Evolutionary conservation across 2,888 invertebrate genomes (phyloP).

Genomic region (Hypercompe scribonia): DNA sequence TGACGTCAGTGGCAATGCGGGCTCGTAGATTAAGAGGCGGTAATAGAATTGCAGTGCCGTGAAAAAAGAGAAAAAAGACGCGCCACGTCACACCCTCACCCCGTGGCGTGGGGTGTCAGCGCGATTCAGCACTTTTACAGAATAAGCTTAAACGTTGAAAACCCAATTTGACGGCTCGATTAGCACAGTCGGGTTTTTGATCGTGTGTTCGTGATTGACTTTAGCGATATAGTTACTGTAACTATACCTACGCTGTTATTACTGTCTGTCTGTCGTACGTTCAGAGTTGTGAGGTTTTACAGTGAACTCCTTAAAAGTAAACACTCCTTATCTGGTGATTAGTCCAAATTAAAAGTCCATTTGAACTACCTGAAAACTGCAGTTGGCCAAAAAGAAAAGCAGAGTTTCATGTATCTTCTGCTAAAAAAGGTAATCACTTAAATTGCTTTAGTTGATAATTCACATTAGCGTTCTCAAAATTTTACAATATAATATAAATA

Average conservation of each 20-base stretch:
- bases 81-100: constrained; percentile 67
- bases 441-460: no score
- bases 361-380: no score
- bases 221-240: constrained; percentile 24
- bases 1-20: constrained; percentile 60
- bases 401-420: not conserved
- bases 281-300: not conserved
- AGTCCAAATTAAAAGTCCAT: no score
- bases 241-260: not conserved
- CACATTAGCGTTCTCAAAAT: no score
- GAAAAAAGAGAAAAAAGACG: constrained; percentile 73
- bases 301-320: not conserved
- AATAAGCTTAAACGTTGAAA: constrained; percentile 81
- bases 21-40: constrained; percentile 59
- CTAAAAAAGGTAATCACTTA: not conserved
- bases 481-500: not conserved
- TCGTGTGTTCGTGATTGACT: constrained; percentile 62
- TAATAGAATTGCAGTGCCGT: constrained; percentile 77
- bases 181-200: constrained; percentile 67
- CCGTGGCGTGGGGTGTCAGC: constrained; percentile 67
- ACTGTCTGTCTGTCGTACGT: not conserved
- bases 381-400: not conserved
- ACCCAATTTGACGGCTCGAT: constrained; percentile 85
- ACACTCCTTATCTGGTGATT: not conserved
- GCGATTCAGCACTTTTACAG: constrained; percentile 80